A percentile compares a stretch with the other conserved stretches of the same genome.
These are phyloP conservation scores for Piaya cayana DNA, from an alignment of 2,113 vertebrate genomes.

Conservation along the genomic window DNA sequence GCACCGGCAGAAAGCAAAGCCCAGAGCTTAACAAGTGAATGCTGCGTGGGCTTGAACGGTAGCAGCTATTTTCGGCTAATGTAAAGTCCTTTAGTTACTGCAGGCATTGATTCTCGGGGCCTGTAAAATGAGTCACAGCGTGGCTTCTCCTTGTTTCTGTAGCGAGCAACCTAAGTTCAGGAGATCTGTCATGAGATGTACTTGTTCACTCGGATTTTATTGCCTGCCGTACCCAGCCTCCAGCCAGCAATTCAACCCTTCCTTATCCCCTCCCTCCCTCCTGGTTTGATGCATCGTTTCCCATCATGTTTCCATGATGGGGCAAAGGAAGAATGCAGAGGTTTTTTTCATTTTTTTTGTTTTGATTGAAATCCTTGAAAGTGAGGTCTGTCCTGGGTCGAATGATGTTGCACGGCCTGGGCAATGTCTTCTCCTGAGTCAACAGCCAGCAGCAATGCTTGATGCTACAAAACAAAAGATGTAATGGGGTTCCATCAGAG, in stretches of 20 bases:
- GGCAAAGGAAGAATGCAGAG: not conserved
- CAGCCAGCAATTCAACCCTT: not conserved
- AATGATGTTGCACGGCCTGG: not conserved
- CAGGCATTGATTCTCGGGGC: not conserved
- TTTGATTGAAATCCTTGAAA: not conserved
- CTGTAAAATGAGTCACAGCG: constrained; percentile 8
- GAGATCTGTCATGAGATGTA: not conserved
- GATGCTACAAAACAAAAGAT: not conserved
- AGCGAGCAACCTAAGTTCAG: not conserved
- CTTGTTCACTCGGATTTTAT: not conserved
- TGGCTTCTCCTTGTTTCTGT: not conserved
- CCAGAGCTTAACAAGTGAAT: not conserved
- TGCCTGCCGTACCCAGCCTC: not conserved
- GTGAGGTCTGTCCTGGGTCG: not conserved
- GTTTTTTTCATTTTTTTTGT: not conserved
- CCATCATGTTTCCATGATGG: accelerated
- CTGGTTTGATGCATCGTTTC: not conserved
- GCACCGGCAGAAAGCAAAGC: not conserved
- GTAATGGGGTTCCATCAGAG: not conserved
- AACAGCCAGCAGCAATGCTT: not conserved
- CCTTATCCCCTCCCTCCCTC: not conserved
- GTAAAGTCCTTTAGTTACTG: not conserved
- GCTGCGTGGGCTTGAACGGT: not conserved
- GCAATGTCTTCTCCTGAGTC: not conserved
- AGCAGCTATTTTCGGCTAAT: not conserved